Conservation (phyloP, 2,113 vertebrate genomes). For the Haemorhous mexicanus region DNA sequence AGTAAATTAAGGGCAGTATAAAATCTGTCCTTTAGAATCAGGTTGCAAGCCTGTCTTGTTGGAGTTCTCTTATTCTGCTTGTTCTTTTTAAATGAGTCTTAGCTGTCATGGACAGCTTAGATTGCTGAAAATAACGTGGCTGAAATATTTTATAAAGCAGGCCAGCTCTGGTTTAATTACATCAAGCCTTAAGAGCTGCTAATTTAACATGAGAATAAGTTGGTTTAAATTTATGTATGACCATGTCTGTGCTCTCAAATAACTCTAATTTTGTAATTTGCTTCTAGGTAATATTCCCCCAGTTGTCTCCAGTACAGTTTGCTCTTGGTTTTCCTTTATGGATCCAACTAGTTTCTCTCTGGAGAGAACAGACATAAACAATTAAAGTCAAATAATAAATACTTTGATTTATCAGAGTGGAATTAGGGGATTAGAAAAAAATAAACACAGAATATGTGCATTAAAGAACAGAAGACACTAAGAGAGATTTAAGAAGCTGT, state of each 20-base stretch:
- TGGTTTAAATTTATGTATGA: not conserved
- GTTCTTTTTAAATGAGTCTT: not conserved
- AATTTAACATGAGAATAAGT: not conserved
- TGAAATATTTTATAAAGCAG: constrained; percentile 17
- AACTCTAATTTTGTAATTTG: not conserved
- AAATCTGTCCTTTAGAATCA: not conserved
- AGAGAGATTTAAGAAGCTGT: not conserved
- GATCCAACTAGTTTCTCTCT: not conserved
- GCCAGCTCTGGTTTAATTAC: constrained; percentile 5
- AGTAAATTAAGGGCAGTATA: not conserved
- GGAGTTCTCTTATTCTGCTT: not conserved
- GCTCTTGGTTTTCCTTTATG: not conserved
- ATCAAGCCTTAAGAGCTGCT: not conserved
- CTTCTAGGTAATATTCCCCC: not conserved
- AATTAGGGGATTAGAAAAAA: not conserved
- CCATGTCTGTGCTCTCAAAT: not conserved
- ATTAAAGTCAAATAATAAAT: not conserved
- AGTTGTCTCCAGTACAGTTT: not conserved
- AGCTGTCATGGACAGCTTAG: not conserved
- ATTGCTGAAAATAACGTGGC: not conserved
- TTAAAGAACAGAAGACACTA: not conserved
- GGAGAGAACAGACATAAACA: not conserved
- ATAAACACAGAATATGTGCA: not conserved
- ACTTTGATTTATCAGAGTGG: not conserved
- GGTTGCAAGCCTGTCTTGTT: not conserved